Evolutionary conservation across 2,797 vertebrate genomes (phyloP), one percentile per base, ranked within the genome.

Genomic region (Dromococcyx pavoninus): DNA sequence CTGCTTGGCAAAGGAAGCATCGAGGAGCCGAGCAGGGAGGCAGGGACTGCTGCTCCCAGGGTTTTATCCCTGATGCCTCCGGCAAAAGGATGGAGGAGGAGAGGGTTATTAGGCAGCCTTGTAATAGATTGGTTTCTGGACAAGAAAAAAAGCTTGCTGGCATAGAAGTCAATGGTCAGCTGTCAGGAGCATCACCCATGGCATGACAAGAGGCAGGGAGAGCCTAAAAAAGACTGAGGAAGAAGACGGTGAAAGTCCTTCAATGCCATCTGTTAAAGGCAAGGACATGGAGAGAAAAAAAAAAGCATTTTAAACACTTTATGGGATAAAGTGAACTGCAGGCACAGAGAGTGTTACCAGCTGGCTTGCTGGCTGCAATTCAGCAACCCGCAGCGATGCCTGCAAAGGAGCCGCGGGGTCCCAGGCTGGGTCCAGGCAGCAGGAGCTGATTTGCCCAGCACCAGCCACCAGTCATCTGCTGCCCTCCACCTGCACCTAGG

Each of bases 381-480:
- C 67, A 2, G 11, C 3, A 7, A 57, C 90, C 73, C 0, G 1
- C 3, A 0, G 62, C 0, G 0, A 54, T 46, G 73, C 65, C 88
- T 84, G 88, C 48, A 70, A 73, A 89, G 91, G 43, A 88, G 74
- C 81, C 3, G 1, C 27, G 16, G 77, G 84, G 74, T 50, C 51
- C 60, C 88, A 24, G 24, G 57, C 39, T 87, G 90, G 61, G 61
- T 39, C 46, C 39, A 4, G 13, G 66, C 14, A 35, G 58, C 70
- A 77, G 66, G 41, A 84, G 41, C 62, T 61, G 30, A 60, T 27
- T 56, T 76, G 69, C 35, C 48, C 8, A 3, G 70, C 80, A 71
- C 30, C 11, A 25, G 33, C 17, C 83, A 41, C 37, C 22, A 15
- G 33, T 8, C 53, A 57, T 21, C 92, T 82, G 54, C 72, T 88